Conservation (phyloP, 2,888 invertebrate genomes). For the Sinopyrophorus schimmeli region DNA sequence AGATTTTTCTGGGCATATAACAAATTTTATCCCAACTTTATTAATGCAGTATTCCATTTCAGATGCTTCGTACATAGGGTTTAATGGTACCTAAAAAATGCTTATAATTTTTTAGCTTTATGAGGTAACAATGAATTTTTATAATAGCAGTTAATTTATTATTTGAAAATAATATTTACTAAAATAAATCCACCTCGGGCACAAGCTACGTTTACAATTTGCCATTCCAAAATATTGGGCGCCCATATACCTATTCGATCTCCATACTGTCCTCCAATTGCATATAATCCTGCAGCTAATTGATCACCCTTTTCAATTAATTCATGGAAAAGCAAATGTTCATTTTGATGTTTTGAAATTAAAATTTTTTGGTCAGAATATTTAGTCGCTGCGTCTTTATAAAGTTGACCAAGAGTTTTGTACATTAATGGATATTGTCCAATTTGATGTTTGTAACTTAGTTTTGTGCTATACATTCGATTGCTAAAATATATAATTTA, state of each 20-base stretch:
- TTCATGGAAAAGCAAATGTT: conserved; percentile 59
- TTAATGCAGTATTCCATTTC: conserved; percentile 75
- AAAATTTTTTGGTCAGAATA: conserved; percentile 63
- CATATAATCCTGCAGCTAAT: conserved; percentile 69
- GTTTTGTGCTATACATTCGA: conserved; percentile 12
- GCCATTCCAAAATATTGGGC: conserved; percentile 79
- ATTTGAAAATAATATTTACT: conserved; percentile 53
- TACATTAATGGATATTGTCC: conserved; percentile 58
- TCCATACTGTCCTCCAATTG: conserved; percentile 70
- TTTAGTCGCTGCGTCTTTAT: conserved; percentile 58
- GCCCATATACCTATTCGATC: conserved; percentile 81
- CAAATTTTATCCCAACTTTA: conserved; percentile 69
- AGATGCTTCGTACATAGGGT: conserved; percentile 70
- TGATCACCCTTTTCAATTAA: conserved; percentile 62
- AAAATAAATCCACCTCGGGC: conserved; percentile 72
- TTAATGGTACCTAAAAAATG: conserved; percentile 70
- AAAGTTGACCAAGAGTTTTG: conserved; percentile 62
- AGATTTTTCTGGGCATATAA: conserved; percentile 66
- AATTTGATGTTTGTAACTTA: conserved; percentile 60
- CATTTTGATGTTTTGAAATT: conserved; percentile 60
- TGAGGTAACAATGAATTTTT: background rate
- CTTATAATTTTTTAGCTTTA: background rate
- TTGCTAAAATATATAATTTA: conserved; percentile 6
- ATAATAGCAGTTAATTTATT: background rate
- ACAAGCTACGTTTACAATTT: conserved; percentile 69